Evolutionary conservation across 2,797 vertebrate species (phyloP).

Genomic region (Sebastes iracundus): DNA sequence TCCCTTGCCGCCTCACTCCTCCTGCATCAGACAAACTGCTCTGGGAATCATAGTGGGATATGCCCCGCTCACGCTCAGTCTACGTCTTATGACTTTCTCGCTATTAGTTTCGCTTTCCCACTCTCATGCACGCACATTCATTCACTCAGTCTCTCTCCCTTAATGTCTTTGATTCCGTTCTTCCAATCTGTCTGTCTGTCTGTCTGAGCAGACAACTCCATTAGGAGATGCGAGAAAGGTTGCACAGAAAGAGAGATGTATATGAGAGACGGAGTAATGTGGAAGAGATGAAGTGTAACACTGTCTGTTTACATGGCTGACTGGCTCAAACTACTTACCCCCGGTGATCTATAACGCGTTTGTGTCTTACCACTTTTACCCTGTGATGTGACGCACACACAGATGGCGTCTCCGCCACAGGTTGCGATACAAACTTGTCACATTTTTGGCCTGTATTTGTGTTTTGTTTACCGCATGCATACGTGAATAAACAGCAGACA

Average conservation of each 20-base stretch:
- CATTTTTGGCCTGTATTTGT: background rate
- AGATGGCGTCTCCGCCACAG: background rate
- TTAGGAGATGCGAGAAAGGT: background rate
- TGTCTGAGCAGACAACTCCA: background rate
- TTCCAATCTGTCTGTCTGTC: background rate
- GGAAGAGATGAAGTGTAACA: constrained; percentile 46
- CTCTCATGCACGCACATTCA: background rate
- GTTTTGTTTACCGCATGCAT: background rate
- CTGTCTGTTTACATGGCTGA: constrained; percentile 47
- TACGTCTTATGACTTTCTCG: constrained; percentile 11
- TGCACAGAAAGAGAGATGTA: background rate
- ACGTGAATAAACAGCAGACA: background rate
- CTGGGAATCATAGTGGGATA: constrained; percentile 59
- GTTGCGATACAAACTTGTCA: background rate
- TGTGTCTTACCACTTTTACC: constrained; percentile 10
- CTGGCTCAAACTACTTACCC: constrained; percentile 43
- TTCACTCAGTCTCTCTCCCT: background rate
- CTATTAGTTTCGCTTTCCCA: background rate
- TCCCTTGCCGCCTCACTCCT: constrained; percentile 69
- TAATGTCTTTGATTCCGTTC: background rate
- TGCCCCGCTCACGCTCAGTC: constrained; percentile 25
- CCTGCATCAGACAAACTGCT: constrained; percentile 64
- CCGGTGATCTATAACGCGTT: constrained; percentile 53
- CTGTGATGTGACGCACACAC: background rate
- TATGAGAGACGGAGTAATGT: constrained; percentile 26